Evolutionary conservation across 1,140 invertebrate species (phyloP).

Genomic region (Pissodes strobi): DNA sequence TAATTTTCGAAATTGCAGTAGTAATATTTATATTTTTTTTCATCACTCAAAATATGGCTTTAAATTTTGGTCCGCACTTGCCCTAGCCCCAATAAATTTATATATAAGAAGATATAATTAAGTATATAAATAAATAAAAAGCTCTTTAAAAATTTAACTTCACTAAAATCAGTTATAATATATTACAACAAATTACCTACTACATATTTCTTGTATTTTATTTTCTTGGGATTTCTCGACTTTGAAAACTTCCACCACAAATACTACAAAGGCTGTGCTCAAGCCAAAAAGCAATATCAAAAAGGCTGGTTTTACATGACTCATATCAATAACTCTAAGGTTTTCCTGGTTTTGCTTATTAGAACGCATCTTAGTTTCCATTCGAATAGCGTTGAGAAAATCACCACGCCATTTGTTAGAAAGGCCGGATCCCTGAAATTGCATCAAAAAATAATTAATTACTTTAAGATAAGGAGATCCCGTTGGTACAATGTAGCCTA

Average conservation of each 20-base stretch:
- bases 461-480: slow-evolving; percentile 35
- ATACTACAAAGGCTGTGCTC: not conserved
- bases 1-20: no score
- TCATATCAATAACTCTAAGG: not conserved
- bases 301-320: not conserved
- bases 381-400: not conserved
- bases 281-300: not conserved
- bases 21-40: no score
- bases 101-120: no score
- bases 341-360: not conserved
- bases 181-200: no score
- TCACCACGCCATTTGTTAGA: slow-evolving; percentile 12
- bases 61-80: no score
- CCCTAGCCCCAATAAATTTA: no score
- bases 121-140: no score
- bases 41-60: no score
- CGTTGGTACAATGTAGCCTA: slow-evolving; percentile 37
- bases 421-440: slow-evolving; percentile 6
- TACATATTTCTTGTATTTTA: no score
- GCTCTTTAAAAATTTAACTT: no score
- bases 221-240: not conserved
- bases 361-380: not conserved
- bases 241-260: not conserved
- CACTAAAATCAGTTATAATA: no score
- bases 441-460: slow-evolving; percentile 7